Percentiles rank a stretch among this genome's conserved stretches.
phyloP scores from a whole-genome alignment of 2,113 vertebrate genomes.

The Perognathus longimembris region DNA sequence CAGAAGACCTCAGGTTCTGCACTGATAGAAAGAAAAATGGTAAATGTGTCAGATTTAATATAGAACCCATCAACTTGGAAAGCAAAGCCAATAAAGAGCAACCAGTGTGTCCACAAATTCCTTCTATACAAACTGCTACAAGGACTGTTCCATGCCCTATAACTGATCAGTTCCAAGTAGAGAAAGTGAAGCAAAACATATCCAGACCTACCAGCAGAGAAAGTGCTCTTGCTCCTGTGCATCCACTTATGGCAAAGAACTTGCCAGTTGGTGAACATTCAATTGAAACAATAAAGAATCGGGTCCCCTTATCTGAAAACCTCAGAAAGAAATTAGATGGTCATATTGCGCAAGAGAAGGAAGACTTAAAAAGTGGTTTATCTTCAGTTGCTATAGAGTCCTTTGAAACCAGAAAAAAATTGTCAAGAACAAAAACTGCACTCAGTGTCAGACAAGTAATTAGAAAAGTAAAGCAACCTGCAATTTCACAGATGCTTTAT shows the following conservation, averaged over 20 bases:
- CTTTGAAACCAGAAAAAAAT: slow-evolving; percentile 10
- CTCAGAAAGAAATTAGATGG: not conserved
- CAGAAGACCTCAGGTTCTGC: not conserved
- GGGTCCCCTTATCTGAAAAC: not conserved
- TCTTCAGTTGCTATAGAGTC: not conserved
- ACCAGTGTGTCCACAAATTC: not conserved
- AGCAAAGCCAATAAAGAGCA: not conserved
- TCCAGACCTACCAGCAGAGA: not conserved
- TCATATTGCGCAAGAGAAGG: slow-evolving; percentile 15
- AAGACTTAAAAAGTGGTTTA: not conserved
- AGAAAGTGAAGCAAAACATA: slow-evolving; percentile 13
- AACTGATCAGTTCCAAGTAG: not conserved
- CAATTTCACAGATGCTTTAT: not conserved
- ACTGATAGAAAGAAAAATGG: not conserved
- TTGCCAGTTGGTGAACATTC: not conserved
- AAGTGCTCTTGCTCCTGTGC: not conserved
- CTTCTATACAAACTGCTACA: not conserved
- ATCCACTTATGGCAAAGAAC: not conserved
- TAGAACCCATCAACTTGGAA: not conserved
- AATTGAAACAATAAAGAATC: not conserved
- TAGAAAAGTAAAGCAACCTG: slow-evolving; percentile 37
- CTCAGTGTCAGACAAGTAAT: not conserved
- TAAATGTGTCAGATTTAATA: not conserved
- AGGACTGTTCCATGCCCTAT: not conserved
- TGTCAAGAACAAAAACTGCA: not conserved